Evolutionary conservation across 2,797 vertebrate species (phyloP), one percentile per base, ranked within the genome.

Genomic region (Tokudaia tokunoshimensis): DNA sequence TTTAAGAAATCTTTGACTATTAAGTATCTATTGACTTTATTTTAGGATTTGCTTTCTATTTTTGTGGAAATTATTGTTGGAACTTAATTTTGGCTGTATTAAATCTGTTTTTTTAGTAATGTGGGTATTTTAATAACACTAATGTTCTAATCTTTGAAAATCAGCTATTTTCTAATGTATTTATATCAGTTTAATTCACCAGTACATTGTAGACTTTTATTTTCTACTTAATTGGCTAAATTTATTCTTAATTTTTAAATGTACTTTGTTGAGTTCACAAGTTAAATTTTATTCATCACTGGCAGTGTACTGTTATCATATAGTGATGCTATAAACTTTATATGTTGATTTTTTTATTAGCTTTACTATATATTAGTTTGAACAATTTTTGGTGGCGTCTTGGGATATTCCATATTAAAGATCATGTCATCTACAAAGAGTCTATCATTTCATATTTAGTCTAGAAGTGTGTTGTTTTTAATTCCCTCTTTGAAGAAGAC

Each of bases 381-480:
- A 63, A 83, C 26, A 82, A 9, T 52, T 24, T 67, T 92, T 79
- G 26, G 29, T 50, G 59, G 29, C 26, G 10, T 94, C 55, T 61
- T 88, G 44, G 44, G 29, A 4, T 94, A 81, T 83, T 61, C 61
- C 47, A 47, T 47, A 15, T 61, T 61, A 29, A 81, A 88, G 41
- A 82, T 76, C 15, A 31, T 83, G 41, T 78, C 41, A 83, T 72
- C 59, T 78, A 50, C 47, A 93, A n/a, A 82, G 78, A 65, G 37
- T 67, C n/a, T 37, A 76, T 34, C 6, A 44, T 61, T 94, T 63
- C 50, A 6, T 92, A 88, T 96, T 95, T 41, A 78, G 11, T 89
- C 74, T 75, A 63, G 41, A 92, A 93, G 52, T 37, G 1, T 88
- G 59, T 86, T 94, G 52, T 24, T 82, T 96, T 92, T 89, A 76